phyloP scores from a whole-genome alignment of 1,140 invertebrate genomes.

The Popillia japonica region DNA sequence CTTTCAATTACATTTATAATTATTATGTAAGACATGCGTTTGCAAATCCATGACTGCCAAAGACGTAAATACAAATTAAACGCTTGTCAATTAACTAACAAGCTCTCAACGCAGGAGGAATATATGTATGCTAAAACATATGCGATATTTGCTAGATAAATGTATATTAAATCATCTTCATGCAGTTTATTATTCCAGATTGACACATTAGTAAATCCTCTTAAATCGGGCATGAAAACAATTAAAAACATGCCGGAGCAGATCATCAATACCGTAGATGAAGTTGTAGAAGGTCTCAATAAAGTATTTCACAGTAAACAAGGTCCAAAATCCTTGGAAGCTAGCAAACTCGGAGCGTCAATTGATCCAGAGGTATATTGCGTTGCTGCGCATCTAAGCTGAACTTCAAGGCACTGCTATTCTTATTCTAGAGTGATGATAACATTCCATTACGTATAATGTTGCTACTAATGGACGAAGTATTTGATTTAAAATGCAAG shows the following conservation, averaged over 20 bases:
- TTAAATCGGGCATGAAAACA: conserved; percentile 81
- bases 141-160: too few species aligned
- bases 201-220: conserved; percentile 80
- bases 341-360: conserved; percentile 68
- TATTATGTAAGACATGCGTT: too few species aligned
- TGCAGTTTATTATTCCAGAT: conserved; percentile 63
- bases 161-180: too few species aligned
- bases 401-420: background rate
- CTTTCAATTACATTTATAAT: too few species aligned
- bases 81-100: too few species aligned
- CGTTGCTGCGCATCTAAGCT: background rate
- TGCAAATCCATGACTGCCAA: too few species aligned
- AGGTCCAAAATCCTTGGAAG: conserved; percentile 50
- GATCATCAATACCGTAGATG: conserved; percentile 81
- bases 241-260: conserved; percentile 87
- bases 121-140: too few species aligned
- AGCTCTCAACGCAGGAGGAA: too few species aligned
- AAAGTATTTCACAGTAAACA: conserved; percentile 61
- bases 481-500: conserved; percentile 87
- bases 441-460: conserved; percentile 90
- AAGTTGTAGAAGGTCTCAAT: conserved; percentile 76
- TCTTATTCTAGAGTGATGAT: conserved; percentile 70
- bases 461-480: conserved; percentile 87
- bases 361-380: conserved; percentile 68
- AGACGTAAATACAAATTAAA: too few species aligned